Percentiles rank a stretch among this genome's conserved stretches.
Evolutionary conservation across 2,888 invertebrate genomes (phyloP).

Genomic region (Horisme vitalbata): DNA sequence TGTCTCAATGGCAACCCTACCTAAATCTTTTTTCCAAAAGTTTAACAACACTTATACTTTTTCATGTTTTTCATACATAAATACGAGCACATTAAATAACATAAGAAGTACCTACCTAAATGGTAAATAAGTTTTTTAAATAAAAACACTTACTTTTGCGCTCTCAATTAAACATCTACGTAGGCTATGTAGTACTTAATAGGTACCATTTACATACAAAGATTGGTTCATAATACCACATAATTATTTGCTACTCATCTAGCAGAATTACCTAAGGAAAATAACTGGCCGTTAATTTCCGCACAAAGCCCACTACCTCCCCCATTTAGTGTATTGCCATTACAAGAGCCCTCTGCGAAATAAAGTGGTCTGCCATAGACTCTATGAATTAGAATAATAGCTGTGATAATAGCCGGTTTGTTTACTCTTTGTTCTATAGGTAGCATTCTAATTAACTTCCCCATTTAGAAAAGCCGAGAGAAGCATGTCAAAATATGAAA

Average conservation of each 20-base stretch:
- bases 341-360: slow-evolving; percentile 36
- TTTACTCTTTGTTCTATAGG: slow-evolving; percentile 27
- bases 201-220: not conserved
- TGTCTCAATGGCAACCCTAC: too few species aligned
- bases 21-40: too few species aligned
- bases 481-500: not conserved
- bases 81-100: too few species aligned
- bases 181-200: not conserved
- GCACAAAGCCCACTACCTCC: slow-evolving; percentile 19
- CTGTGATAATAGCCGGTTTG: slow-evolving; percentile 40
- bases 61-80: too few species aligned
- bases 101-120: too few species aligned
- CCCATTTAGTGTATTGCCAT: slow-evolving; percentile 28
- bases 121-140: too few species aligned
- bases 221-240: not conserved
- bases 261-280: slow-evolving; percentile 1
- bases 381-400: slow-evolving; percentile 50
- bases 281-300: slow-evolving; percentile 18
- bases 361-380: slow-evolving; percentile 43
- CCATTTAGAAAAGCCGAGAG: not conserved
- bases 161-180: not conserved
- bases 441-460: slow-evolving; percentile 27
- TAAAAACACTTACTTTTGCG: too few species aligned
- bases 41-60: too few species aligned
- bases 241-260: not conserved